Evolutionary conservation across 2,888 invertebrate species (phyloP).

Genomic region (Parnassius smintheus): DNA sequence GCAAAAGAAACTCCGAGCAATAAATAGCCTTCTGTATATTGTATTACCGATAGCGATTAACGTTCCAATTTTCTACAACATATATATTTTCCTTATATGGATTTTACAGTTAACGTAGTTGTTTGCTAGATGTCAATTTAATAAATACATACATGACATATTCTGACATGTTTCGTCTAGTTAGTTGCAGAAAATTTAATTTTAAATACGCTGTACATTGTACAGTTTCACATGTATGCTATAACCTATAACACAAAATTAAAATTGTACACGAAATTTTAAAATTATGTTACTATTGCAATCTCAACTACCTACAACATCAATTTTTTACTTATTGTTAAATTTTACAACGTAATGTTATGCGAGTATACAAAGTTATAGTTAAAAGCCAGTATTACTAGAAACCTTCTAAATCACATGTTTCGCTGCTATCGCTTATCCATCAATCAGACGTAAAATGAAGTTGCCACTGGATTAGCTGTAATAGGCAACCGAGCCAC

Average conservation of each 20-base stretch:
- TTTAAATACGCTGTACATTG: conserved; percentile 12
- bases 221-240: background rate
- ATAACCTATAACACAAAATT: background rate
- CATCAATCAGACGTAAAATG: conserved; percentile 62
- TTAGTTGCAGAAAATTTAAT: conserved; percentile 18
- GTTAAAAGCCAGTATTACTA: conserved; percentile 48
- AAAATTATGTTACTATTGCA: no score
- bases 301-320: no score
- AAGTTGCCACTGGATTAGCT: conserved; percentile 58
- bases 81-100: conserved; percentile 21
- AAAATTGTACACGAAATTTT: no score
- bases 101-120: conserved; percentile 5
- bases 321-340: no score
- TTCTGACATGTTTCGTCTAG: conserved; percentile 21
- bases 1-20: no score
- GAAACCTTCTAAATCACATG: conserved; percentile 61
- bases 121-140: conserved; percentile 24
- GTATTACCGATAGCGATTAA: conserved; percentile 15
- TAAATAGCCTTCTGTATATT: background rate
- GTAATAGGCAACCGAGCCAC: conserved; percentile 51
- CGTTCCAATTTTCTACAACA: conserved; percentile 22
- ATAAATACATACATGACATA: no score
- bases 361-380: background rate
- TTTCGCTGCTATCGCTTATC: conserved; percentile 57
- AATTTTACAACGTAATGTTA: no score